These are phyloP conservation scores for Leucophenga varia DNA, from an alignment of 1,140 invertebrate species.

Conservation along the genomic window DNA sequence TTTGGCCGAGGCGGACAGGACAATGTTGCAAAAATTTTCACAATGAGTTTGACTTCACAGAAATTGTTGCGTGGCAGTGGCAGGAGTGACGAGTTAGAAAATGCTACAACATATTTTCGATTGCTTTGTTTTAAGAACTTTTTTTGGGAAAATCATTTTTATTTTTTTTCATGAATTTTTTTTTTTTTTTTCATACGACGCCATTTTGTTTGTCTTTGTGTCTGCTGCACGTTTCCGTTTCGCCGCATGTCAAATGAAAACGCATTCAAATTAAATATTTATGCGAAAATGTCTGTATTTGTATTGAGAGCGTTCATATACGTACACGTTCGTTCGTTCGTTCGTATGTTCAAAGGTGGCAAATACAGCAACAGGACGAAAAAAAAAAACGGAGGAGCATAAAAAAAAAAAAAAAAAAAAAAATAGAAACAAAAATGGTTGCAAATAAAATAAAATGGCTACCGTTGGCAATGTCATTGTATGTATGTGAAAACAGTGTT, in stretches of 20 bases:
- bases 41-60: constrained; percentile 39
- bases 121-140: constrained; percentile 9
- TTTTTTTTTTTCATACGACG: too few species aligned
- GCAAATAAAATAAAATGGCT: constrained; percentile 5
- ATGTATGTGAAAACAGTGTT: constrained; percentile 3
- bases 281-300: constrained; percentile 49
- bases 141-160: constrained; percentile 41
- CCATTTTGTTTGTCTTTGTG: constrained; percentile 15
- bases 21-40: constrained; percentile 18
- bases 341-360: too few species aligned
- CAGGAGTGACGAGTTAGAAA: too few species aligned
- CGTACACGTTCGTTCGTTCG: background rate
- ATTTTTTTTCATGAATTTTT: constrained; percentile 14
- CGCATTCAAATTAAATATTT: constrained; percentile 55
- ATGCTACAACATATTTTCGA: too few species aligned
- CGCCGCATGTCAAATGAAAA: constrained; percentile 44
- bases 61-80: too few species aligned
- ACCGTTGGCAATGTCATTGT: too few species aligned
- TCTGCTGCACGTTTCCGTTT: constrained; percentile 22
- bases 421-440: background rate
- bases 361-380: too few species aligned
- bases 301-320: constrained; percentile 17
- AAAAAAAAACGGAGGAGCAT: too few species aligned
- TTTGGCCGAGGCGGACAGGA: too few species aligned
- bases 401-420: constrained; percentile 5